Evolutionary conservation across 2,113 vertebrate species (phyloP).

Genomic region (Nerophis ophidion): DNA sequence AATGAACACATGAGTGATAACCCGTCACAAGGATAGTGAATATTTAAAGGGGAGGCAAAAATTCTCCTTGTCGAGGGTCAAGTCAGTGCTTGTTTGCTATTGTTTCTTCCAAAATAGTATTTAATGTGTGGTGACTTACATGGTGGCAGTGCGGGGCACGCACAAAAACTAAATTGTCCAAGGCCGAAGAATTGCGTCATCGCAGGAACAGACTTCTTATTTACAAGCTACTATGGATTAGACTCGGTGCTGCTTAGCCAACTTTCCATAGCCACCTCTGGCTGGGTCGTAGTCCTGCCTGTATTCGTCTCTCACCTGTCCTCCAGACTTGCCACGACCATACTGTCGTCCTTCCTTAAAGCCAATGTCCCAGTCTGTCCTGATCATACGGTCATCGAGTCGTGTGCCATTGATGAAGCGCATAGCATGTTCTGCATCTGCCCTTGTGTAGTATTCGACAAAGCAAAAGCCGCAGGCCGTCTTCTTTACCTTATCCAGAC

Average conservation of each 20-base stretch:
- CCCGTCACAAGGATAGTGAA: no score
- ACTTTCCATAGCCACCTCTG: slow-evolving; percentile 81
- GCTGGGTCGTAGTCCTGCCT: slow-evolving; percentile 80
- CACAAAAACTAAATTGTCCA: slow-evolving; percentile 1
- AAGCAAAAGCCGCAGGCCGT: slow-evolving; percentile 89
- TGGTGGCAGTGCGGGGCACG: not conserved
- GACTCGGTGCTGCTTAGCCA: slow-evolving; percentile 70
- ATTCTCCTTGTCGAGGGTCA: no score
- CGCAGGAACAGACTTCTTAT: not conserved
- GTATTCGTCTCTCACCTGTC: slow-evolving; percentile 84
- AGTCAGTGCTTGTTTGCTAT: slow-evolving; percentile 5
- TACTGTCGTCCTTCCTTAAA: slow-evolving; percentile 87
- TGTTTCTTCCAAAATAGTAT: not conserved
- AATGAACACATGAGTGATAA: not conserved
- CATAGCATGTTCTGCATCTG: slow-evolving; percentile 82
- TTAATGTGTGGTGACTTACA: slow-evolving; percentile 3
- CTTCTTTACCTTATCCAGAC: slow-evolving; percentile 87
- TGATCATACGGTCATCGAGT: slow-evolving; percentile 83
- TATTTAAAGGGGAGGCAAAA: no score
- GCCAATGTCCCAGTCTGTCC: slow-evolving; percentile 88
- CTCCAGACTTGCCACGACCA: slow-evolving; percentile 84
- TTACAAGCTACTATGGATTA: slow-evolving; percentile 62
- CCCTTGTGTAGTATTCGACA: slow-evolving; percentile 82
- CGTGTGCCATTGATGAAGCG: slow-evolving; percentile 83
- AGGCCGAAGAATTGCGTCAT: not conserved